Base-by-base conservation (phyloP, 2,113 vertebrate genomes). In the Lepus europaeus region DNA sequence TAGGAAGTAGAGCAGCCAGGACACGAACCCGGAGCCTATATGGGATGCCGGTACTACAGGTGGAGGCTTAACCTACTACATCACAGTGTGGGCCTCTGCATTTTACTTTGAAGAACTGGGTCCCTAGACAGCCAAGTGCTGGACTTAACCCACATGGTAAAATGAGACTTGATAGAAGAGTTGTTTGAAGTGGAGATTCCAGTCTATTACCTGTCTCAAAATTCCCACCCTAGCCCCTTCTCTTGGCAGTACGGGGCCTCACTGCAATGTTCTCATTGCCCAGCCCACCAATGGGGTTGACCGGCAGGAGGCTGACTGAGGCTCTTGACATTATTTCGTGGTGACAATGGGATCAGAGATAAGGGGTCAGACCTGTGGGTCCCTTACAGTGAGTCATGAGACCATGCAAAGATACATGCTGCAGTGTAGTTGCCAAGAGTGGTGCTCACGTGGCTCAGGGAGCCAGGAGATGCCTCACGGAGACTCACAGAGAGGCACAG, bases 31-130 rank as follows among this genome's bases (percentile, higher is more conserved):
- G 45, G 45, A 45, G 45, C 45, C 45, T 7, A 45, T 8, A 45
- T 45, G 45, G 45, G 45, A 45, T 45, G 6, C 45, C 7, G 6
- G 45, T 45, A 45, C 45, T 45, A 8, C 45, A 45, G 45, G 45
- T 45, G 45, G 45, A 45, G 45, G 56, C 13, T 59, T 59, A 59
- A 59, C 56, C 19, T 6, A 20, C 3, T 59, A 6, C 19, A 19
- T 17, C 56, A 59, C 56, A 59, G 19, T 4, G 3, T 16, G 45
- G 45, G 45, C 45, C 45, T 45, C 45, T 84, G 33, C 4, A 70
- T 88, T 91, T 89, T 29, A 66, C 72, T 77, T 64, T 33, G 13
- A 94, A 61, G 22, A 84, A 74, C n/a, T 79, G 45, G 33, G 45
- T 93, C n/a, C n/a, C 63, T 72, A 36, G 59, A 63, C 45, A 69